Base-by-base conservation (phyloP, 1,140 invertebrate genomes). In the Diorhabda sublineata region DNA sequence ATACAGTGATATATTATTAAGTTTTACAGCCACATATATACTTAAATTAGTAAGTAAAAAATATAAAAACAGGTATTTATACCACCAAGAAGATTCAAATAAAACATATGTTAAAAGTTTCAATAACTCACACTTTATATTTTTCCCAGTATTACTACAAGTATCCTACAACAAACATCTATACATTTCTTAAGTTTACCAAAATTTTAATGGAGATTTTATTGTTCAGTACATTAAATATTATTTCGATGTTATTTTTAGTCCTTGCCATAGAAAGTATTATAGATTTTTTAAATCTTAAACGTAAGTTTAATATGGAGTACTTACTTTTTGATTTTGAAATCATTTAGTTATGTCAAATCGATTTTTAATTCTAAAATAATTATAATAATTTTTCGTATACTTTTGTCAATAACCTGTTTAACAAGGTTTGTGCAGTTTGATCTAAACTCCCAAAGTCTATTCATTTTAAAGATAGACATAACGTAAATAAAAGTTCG, bases 101-200 rank as follows among this genome's bases (percentile, higher is more conserved):
- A 42, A 66, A 62, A 64, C 47, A 45, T 66, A 45, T 61, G 5
- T 61, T 60, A 64, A 61, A 60, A 66, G 43, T 71, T 47, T 61
- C 65, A 64, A 65, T 72, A 69, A 72, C 70, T 67, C 67, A 75
- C 66, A 70, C 9, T 3, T 2, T 26, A 6, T 60, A 42, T 26
- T 26, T 67, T 74, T 70, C 69, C 58, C 64, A 70, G 66, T 66
- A 70, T 70, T 70, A 72, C 67, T 67, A 74, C 71, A 71, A 71
- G 73, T 69, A 77, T 72, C 70, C 76, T 77, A 77, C 76, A 77
- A 77, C 74, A 70, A 77, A 77, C 76, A 77, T 77, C 76, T 77
- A 77, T 77, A 77, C 76, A 77, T 73, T 62, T 66, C 60, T 45
- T 42, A 66, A 64, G 61, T 64, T 52, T 59, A 67, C 59, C 69